A percentile compares a stretch with the other conserved stretches of the same genome.
These are phyloP conservation scores for Timandra comae DNA, from an alignment of 2,888 invertebrate species.

Conservation along the genomic window DNA sequence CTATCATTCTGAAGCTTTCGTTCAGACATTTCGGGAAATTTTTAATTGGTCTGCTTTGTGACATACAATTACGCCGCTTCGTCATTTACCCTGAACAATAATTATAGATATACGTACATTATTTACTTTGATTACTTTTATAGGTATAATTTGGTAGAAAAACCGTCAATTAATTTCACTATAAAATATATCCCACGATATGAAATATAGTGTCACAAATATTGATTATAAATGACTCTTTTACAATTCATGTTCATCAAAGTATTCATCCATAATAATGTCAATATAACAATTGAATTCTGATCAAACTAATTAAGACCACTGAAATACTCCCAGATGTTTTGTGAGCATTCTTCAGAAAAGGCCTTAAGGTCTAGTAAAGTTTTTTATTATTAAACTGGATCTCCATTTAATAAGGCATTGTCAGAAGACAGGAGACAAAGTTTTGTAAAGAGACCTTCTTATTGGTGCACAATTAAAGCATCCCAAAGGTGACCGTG, in stretches of 20 bases:
- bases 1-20: constrained; percentile 70
- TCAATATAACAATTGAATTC: constrained; percentile 14
- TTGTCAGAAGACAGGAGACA: constrained; percentile 33
- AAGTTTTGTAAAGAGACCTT: constrained; percentile 50
- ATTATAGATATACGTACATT: too few species aligned
- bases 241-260: too few species aligned
- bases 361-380: constrained; percentile 10
- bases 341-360: constrained; percentile 18
- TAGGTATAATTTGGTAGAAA: too few species aligned
- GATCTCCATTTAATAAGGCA: constrained; percentile 48
- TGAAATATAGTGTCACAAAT: too few species aligned
- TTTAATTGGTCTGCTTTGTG: constrained; percentile 74
- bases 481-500: constrained; percentile 69
- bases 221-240: too few species aligned
- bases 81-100: constrained; percentile 65
- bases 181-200: too few species aligned
- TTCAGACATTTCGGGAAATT: constrained; percentile 71
- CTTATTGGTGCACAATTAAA: constrained; percentile 70
- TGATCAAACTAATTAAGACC: constrained; percentile 12
- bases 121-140: too few species aligned
- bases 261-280: too few species aligned
- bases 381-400: constrained; percentile 31
- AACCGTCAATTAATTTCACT: too few species aligned
- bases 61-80: constrained; percentile 67
- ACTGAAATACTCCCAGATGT: constrained; percentile 9